These are phyloP conservation scores for Metallyticus violacea DNA, from an alignment of 2,888 invertebrate genomes.

Conservation along the genomic window DNA sequence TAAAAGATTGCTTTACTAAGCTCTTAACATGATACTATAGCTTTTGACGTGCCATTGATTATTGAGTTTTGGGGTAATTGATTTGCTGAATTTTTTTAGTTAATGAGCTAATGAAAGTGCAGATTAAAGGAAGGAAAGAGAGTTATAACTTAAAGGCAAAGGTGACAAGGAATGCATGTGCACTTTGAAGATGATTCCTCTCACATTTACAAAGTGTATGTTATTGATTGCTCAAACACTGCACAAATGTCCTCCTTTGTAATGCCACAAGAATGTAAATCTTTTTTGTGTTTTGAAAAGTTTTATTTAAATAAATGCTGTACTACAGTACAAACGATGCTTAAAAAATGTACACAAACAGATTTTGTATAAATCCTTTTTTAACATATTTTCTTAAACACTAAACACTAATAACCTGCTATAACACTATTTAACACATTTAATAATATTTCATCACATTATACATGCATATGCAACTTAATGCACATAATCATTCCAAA, in stretches of 20 bases:
- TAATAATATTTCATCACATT: not conserved
- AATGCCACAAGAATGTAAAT: not conserved
- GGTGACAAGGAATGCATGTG: not conserved
- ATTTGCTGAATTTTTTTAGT: no score
- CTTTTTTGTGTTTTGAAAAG: not conserved
- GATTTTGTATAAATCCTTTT: not conserved
- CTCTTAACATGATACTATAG: no score
- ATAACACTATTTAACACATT: not conserved
- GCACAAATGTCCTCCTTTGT: not conserved
- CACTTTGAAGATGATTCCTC: not conserved
- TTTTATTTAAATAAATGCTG: conserved; percentile 4
- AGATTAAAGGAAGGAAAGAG: no score
- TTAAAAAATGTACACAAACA: conserved; percentile 14
- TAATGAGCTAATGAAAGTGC: no score
- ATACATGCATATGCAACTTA: not conserved
- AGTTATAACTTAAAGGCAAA: not conserved
- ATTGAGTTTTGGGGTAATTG: no score
- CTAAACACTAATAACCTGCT: not conserved
- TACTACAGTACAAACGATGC: conserved; percentile 7
- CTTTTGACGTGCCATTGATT: no score
- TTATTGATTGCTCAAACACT: not conserved
- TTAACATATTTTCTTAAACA: not conserved
- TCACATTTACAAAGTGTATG: no score
- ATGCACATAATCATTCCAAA: not conserved
- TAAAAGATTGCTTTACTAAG: no score